A percentile compares a stretch with the other conserved stretches of the same genome.
Evolutionary conservation across 1,140 invertebrate species (phyloP).

Genomic region (Himalopsyche phryganea): DNA sequence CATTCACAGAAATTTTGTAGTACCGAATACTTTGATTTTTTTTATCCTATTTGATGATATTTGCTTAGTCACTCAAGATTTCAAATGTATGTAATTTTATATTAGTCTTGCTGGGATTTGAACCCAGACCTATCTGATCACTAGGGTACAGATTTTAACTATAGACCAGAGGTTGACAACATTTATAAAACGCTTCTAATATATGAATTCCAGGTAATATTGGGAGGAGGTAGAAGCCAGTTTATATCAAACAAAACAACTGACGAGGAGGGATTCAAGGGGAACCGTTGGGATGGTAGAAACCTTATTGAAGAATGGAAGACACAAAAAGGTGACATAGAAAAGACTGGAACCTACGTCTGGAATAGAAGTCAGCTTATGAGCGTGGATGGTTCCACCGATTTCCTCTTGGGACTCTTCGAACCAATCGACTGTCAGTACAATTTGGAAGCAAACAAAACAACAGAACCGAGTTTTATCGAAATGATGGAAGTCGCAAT

Average conservation of each 20-base stretch:
- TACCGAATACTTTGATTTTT: too few species aligned
- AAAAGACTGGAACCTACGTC: slow-evolving; percentile 49
- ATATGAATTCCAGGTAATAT: slow-evolving; percentile 54
- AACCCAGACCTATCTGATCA: too few species aligned
- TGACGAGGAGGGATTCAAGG: slow-evolving; percentile 51
- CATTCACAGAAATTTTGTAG: too few species aligned
- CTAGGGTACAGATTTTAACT: too few species aligned
- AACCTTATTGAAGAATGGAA: slow-evolving; percentile 55
- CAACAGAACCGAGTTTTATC: slow-evolving; percentile 60
- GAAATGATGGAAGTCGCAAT: slow-evolving; percentile 83
- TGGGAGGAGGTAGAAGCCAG: slow-evolving; percentile 71
- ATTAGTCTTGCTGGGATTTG: too few species aligned
- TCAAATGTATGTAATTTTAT: too few species aligned
- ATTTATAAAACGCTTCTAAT: too few species aligned
- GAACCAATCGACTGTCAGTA: slow-evolving; percentile 53
- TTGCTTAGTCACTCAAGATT: too few species aligned
- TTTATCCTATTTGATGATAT: too few species aligned
- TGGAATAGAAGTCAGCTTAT: slow-evolving; percentile 57
- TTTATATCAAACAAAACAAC: slow-evolving; percentile 61
- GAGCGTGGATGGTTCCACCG: slow-evolving; percentile 36
- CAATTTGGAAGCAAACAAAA: slow-evolving; percentile 55
- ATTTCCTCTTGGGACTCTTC: slow-evolving; percentile 52
- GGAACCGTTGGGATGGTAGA: slow-evolving; percentile 44
- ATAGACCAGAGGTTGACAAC: too few species aligned
- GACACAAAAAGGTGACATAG: slow-evolving; percentile 40